phyloP scores from a whole-genome alignment of 2,888 invertebrate species.

The Gerris lacustris region DNA sequence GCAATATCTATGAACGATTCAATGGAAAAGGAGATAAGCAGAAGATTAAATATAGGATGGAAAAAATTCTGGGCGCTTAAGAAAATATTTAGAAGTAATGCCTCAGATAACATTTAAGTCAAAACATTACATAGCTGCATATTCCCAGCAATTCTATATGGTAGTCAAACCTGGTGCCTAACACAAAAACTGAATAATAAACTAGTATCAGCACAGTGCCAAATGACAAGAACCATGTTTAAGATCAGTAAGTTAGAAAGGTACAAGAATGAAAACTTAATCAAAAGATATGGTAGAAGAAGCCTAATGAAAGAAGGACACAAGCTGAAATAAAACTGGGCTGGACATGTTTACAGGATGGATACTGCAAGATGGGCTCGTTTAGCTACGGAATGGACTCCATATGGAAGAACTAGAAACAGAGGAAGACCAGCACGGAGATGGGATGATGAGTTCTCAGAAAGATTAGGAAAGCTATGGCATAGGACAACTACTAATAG shows the following conservation, averaged over 20 bases:
- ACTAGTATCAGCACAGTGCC: constrained; percentile 4
- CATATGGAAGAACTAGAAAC: too few species aligned
- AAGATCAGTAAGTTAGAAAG: background rate
- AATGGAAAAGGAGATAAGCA: background rate
- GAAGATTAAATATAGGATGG: constrained; percentile 2
- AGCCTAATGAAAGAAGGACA: constrained; percentile 4
- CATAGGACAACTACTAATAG: too few species aligned
- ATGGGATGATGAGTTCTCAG: too few species aligned
- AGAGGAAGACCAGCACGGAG: too few species aligned
- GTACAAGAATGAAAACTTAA: background rate
- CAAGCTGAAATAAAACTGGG: background rate
- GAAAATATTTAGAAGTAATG: constrained; percentile 6
- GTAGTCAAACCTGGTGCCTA: constrained; percentile 5
- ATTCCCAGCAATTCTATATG: too few species aligned
- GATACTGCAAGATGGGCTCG: constrained; percentile 2
- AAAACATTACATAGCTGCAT: background rate
- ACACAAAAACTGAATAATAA: constrained; percentile 4
- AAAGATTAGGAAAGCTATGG: too few species aligned
- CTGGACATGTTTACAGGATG: constrained; percentile 6
- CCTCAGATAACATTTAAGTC: background rate
- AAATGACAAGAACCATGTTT: constrained; percentile 4
- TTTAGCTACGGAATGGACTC: too few species aligned
- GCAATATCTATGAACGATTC: too few species aligned
- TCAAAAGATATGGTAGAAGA: background rate
- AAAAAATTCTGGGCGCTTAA: constrained; percentile 5